Evolutionary conservation across 1,140 invertebrate species (phyloP).

Genomic region (Heliothis subflexa): DNA sequence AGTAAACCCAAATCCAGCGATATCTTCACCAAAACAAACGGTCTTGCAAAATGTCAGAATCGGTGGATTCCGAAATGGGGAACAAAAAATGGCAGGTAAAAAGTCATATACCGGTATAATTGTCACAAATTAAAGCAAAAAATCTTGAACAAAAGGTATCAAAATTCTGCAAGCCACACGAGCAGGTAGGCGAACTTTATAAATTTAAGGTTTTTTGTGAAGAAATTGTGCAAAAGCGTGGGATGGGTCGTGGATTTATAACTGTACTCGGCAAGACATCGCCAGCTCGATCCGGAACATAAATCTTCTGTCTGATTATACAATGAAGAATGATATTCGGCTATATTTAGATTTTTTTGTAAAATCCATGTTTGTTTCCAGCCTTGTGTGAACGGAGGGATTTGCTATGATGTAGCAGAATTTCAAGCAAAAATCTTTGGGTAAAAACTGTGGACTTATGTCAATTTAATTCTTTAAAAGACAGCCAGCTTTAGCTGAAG

Average conservation of each 20-base stretch:
- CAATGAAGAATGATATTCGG: conserved; percentile 42
- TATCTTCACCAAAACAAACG: conserved; percentile 75
- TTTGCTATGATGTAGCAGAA: background rate
- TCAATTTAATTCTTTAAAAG: background rate
- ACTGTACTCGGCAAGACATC: conserved; percentile 73
- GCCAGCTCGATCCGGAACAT: conserved; percentile 58
- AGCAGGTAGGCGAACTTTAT: conserved; percentile 81
- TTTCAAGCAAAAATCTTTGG: background rate
- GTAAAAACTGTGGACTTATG: background rate
- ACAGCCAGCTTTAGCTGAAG: background rate
- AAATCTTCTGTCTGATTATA: conserved; percentile 60
- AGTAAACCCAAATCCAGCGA: conserved; percentile 65
- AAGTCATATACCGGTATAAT: conserved; percentile 86
- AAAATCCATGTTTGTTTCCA: conserved; percentile 19
- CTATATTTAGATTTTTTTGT: conserved; percentile 41
- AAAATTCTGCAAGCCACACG: conserved; percentile 86
- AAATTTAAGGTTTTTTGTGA: conserved; percentile 75
- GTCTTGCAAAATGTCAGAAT: conserved; percentile 76
- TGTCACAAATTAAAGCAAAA: conserved; percentile 87
- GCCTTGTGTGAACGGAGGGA: background rate
- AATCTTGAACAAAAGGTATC: conserved; percentile 82
- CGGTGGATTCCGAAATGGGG: conserved; percentile 62
- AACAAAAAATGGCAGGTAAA: conserved; percentile 82
- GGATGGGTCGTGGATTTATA: conserved; percentile 74
- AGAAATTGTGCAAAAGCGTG: conserved; percentile 83